Evolutionary conservation across 2,797 vertebrate species (phyloP), one percentile per base, ranked within the genome.

Genomic region (Hippocampus kuda): DNA sequence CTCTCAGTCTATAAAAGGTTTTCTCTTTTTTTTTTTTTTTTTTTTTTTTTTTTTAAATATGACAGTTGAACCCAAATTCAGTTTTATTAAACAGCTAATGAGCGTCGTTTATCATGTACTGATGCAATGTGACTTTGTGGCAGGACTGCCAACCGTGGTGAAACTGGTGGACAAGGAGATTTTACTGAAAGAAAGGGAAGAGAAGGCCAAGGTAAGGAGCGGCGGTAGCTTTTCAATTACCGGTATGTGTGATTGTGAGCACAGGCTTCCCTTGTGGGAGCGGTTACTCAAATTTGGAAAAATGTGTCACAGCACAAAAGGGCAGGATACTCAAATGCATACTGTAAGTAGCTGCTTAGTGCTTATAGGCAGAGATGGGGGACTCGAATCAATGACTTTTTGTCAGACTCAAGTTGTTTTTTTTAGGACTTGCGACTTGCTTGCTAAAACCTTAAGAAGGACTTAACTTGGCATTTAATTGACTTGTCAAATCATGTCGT

Each of bases 121-220:
- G 3, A 41, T 46, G 30, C 41, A 20, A 6, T 54, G 56, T 41
- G 51, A 38, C 46, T 83, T 70, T 76, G 70, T 78, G 83, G 1
- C 85, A 99, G 96, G 96, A 27, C 91, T 97, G 71, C 92, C 94
- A 1, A 97, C 97, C 0, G 96, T 95, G 81, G 92, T 99, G 74
- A 99, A 99, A 67, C 78, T 99, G 79, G 93, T 97, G 78, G 94
- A 98, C 84, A 93, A 86, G 82, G 94, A 96, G 65, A 94, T 91
- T 0, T 80, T 98, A 51, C 65, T 97, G 76, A 96, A 88, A 82
- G 97, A 99, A 84, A 90, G 80, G 73, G 95, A 98, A 77, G 96
- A 97, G 71, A 99, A 96, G 89, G 94, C 89, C 81, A 93, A 87
- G 93, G 97, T 98, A 79, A 81, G 68, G 34, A 18, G 42, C 20